Conservation (phyloP, 2,888 invertebrate genomes). For the Eilema depressum region DNA sequence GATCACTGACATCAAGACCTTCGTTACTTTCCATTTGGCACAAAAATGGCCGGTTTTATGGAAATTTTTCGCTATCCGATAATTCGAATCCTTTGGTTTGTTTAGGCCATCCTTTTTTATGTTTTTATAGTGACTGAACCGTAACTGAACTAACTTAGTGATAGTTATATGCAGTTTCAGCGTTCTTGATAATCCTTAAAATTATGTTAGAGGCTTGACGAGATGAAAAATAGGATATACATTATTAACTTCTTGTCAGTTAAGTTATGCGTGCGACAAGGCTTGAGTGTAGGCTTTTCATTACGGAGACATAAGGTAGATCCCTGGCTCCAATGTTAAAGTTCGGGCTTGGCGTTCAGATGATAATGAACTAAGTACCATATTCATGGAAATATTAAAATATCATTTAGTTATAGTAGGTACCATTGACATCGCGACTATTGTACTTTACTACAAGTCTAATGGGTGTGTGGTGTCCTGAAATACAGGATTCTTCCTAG, state of each 20-base stretch:
- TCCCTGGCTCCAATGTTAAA: no score
- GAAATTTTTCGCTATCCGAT: slow-evolving; percentile 8
- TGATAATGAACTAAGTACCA: no score
- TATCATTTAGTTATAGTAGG: no score
- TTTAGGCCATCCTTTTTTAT: background rate
- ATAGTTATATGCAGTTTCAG: background rate
- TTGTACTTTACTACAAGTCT: no score
- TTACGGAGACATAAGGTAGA: no score
- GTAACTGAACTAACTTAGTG: background rate
- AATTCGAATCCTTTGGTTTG: background rate
- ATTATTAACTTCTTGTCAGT: background rate
- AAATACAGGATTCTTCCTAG: no score
- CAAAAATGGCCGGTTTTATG: slow-evolving; percentile 8
- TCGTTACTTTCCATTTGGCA: slow-evolving; percentile 36
- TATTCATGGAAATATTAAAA: no score
- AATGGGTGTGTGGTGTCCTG: no score
- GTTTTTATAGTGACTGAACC: background rate
- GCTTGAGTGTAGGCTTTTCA: no score
- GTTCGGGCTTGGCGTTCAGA: no score
- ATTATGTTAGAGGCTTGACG: background rate
- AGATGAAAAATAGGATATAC: background rate
- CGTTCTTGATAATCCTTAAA: background rate
- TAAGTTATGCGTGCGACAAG: background rate
- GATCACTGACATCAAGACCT: slow-evolving; percentile 42
- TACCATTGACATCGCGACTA: no score